Base-by-base conservation (phyloP, 2,797 vertebrate species). In the Galago senegalensis region DNA sequence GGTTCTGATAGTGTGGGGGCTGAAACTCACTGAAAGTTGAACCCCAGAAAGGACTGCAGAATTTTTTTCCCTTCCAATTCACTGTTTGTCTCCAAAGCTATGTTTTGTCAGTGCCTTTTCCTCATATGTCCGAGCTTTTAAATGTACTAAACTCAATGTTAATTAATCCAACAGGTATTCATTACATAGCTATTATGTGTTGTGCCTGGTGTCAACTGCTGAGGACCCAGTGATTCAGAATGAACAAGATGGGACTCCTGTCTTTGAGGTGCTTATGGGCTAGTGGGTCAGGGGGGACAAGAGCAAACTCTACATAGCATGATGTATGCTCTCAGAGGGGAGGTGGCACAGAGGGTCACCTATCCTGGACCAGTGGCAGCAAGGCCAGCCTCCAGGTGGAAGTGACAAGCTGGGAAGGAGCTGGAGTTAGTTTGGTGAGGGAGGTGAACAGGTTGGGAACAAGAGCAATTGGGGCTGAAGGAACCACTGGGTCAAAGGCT, bases 51-150 rank as follows among this genome's bases (percentile, higher is more conserved):
- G 31, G 65, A 65, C 25, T 29, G 9, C 80, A 5, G 56, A 65
- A 84, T 83, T 46, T 49, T 79, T 77, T 13, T 61, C 16, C 76
- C 70, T 40, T 77, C 69, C 40, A 43, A 61, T 43, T 69, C 27
- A 75, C 46, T 94, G 25, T 86, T 89, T 70, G 53, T 72, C 34
- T 93, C 76, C 53, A 86, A 86, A 76, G 31, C 46, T 53, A 82
- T 11, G 43, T 60, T 25, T 82, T 61, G 2, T 58, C 16, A 9
- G 56, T 72, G 16, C 25, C 69, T 87, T 93, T 46, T 37, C 53
- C 56, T 82, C 31, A 1, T 63, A 37, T 65, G 70, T 34, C 61
- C 58, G 53, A 77, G 53, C 25, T 86, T 70, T 76, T 79, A 63
- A 58, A 79, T 16, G 23, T 31, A 65, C 70, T 85, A 43, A 69